Evolutionary conservation across 1,140 invertebrate species (phyloP).

Genomic region (Laodelphax striatellus): DNA sequence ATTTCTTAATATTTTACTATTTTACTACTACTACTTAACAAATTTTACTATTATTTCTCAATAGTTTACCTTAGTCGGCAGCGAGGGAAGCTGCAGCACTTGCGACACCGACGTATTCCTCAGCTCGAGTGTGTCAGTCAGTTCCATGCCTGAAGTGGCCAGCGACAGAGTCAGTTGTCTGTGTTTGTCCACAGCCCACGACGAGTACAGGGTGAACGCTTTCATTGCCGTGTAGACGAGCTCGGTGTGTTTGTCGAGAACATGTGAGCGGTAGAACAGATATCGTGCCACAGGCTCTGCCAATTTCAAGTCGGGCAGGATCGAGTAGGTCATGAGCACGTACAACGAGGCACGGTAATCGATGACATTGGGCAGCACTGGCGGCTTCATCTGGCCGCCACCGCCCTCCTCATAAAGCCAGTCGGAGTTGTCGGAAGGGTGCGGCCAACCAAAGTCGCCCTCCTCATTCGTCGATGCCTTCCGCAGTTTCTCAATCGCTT

Average conservation of each 20-base stretch:
- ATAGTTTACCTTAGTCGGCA: conserved; percentile 42
- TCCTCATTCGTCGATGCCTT: conserved; percentile 47
- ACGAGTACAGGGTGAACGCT: conserved; percentile 41
- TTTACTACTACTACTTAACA: too few relatives aligned
- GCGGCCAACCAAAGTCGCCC: conserved; percentile 49
- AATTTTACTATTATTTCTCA: too few relatives aligned
- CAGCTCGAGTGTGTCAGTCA: conserved; percentile 48
- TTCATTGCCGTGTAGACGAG: conserved; percentile 43
- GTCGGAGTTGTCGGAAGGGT: conserved; percentile 16
- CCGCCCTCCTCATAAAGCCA: conserved; percentile 29
- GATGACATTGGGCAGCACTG: conserved; percentile 32
- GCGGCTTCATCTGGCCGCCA: conserved; percentile 33
- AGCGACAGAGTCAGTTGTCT: conserved; percentile 46
- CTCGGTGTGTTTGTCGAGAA: conserved; percentile 44
- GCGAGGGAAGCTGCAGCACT: conserved; percentile 41
- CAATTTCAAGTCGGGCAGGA: conserved; percentile 40
- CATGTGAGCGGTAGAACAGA: conserved; percentile 45
- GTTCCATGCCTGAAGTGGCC: conserved; percentile 51
- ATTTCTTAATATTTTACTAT: too few relatives aligned
- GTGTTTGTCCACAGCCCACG: conserved; percentile 42
- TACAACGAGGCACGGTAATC: conserved; percentile 38
- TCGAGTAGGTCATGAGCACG: conserved; percentile 33
- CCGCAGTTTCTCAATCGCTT: conserved; percentile 39
- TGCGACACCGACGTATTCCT: conserved; percentile 38
- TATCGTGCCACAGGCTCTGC: conserved; percentile 45